These are phyloP conservation scores for Jaculus jaculus DNA, from an alignment of 2,113 vertebrate species.

Conservation along the genomic window DNA sequence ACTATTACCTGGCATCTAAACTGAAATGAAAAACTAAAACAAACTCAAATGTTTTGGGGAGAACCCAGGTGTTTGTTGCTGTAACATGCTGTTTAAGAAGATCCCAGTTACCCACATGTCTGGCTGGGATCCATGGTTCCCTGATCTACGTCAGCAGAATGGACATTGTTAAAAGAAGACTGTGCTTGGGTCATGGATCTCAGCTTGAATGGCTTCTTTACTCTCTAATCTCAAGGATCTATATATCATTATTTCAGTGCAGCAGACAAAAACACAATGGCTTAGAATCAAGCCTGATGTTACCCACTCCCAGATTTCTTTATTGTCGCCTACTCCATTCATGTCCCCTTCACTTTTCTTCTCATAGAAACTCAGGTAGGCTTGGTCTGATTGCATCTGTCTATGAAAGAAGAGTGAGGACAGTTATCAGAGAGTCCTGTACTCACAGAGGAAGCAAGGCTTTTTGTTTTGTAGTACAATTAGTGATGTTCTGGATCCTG, in stretches of 20 bases:
- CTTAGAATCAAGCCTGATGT: background rate
- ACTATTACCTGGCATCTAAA: background rate
- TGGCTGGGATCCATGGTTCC: background rate
- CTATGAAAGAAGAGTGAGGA: background rate
- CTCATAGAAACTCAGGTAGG: background rate
- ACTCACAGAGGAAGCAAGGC: background rate
- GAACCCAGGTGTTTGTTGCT: background rate
- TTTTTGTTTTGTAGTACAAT: background rate
- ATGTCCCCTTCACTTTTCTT: background rate
- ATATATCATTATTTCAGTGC: background rate
- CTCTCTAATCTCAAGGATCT: background rate
- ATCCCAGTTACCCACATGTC: background rate
- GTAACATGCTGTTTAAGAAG: background rate
- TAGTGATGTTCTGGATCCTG: background rate
- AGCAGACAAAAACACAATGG: background rate
- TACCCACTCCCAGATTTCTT: background rate
- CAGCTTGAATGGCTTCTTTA: background rate
- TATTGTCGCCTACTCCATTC: background rate
- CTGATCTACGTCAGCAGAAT: background rate
- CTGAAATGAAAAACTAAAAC: conserved; percentile 2
- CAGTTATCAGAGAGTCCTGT: background rate
- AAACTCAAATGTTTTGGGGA: background rate
- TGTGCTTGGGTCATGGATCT: background rate
- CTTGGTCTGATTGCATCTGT: background rate
- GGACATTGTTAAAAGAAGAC: background rate